phyloP scores from a whole-genome alignment of 92 coral and sea anemone species.

The Desmophyllum pertusum region DNA sequence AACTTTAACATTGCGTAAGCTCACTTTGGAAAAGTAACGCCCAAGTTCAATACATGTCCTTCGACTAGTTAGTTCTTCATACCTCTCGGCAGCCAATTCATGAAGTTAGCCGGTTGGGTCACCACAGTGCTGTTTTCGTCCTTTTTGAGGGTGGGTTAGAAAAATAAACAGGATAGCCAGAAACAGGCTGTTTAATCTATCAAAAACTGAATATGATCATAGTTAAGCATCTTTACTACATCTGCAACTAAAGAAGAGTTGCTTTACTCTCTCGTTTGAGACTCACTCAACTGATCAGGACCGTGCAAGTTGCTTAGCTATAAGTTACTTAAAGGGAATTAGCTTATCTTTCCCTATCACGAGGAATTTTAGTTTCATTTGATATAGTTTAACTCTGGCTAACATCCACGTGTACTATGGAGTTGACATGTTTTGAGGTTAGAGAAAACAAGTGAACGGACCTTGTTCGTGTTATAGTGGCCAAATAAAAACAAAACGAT shows the following conservation, averaged over 20 bases:
- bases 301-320: neutral
- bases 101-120: too few relatives aligned
- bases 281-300: neutral
- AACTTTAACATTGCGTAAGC: neutral
- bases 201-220: neutral
- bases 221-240: neutral
- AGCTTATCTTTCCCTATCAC: neutral
- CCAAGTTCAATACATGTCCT: neutral
- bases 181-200: neutral
- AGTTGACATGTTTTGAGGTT: neutral
- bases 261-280: neutral
- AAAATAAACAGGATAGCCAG: neutral
- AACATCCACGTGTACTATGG: neutral
- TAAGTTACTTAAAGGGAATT: conserved; percentile 26
- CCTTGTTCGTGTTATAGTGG: neutral
- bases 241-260: neutral
- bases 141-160: neutral
- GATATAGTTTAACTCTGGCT: neutral
- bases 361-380: neutral
- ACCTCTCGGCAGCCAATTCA: neutral
- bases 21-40: neutral
- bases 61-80: neutral
- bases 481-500: neutral
- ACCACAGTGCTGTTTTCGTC: too few relatives aligned
- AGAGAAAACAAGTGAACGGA: neutral